Base-by-base conservation (phyloP, 2,113 vertebrate genomes). In the Trinectes maculatus region DNA sequence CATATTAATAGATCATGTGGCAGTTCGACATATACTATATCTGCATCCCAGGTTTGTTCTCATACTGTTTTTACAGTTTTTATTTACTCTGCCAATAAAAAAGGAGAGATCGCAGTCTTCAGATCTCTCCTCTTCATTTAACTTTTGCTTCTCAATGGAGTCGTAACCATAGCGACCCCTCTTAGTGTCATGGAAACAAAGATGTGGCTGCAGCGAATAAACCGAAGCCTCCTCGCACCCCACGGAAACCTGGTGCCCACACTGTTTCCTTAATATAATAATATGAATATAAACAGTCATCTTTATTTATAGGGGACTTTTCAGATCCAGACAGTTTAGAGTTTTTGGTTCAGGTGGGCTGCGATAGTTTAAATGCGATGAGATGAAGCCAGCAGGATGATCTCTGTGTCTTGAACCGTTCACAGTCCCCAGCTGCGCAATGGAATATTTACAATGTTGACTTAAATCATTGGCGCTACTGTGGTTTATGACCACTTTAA, bases 121-220 rank as follows among this genome's bases (percentile, higher is more conserved):
- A 6, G 61, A 22, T 65, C 68, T 33, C 40, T 42, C 48, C 31
- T 47, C 28, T 43, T 56, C 29, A 59, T 62, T 77, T 33, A 42
- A 51, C 59, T 61, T n/a, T 63, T 21, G 36, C 44, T 40, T 36
- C 42, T 64, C 8, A 4, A 24, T 25, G 33, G 39, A 79, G 26
- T 16, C 2, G 33, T 70, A 39, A 48, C 81, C 47, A 67, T 64
- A 51, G 72, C 37, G 51, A 84, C 70, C 82, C 72, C 70, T 62
- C 48, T 49, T 58, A 44, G 31, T 63, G 74, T 63, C 80, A 81
- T 87, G 80, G 74, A 64, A 83, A 85, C 80, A 57, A 56, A 75
- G 19, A 19, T 60, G 22, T 49, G 21, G 10, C 22, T 9, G 28
- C 37, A 39, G 46, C 42, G 34, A 52, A n/a, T 52, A 39, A 52